Percentiles rank a stretch among this genome's conserved stretches.
phyloP scores from a whole-genome alignment of 2,113 vertebrate genomes.

The Gymnobelideus leadbeateri region DNA sequence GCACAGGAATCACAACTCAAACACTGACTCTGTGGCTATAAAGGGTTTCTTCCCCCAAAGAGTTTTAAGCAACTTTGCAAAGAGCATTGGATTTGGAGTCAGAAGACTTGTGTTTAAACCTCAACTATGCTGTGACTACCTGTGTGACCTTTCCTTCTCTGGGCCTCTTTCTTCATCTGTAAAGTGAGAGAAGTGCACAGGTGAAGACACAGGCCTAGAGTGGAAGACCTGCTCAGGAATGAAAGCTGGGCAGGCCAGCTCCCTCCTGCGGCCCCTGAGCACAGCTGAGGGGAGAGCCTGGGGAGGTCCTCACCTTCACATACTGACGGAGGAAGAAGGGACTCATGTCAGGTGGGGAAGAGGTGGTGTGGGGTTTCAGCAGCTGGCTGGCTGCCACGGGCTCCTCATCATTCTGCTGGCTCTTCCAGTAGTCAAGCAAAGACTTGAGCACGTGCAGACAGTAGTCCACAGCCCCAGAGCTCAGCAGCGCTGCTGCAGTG shows the following conservation, averaged over 20 bases:
- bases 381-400: constrained; percentile 93
- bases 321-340: constrained; percentile 99
- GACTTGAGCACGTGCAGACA: constrained; percentile 97
- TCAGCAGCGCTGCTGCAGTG: constrained; percentile 95
- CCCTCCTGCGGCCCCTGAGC: background rate
- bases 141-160: background rate
- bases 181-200: background rate
- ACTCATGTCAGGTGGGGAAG: constrained; percentile 98
- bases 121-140: background rate
- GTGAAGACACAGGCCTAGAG: background rate
- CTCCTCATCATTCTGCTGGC: constrained; percentile 97
- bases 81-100: background rate
- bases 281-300: rapidly evolving
- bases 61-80: background rate
- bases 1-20: background rate
- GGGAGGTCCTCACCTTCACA: constrained; percentile 90
- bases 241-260: background rate
- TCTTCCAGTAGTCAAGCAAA: constrained; percentile 97
- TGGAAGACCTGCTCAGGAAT: background rate
- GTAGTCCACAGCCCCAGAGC: constrained; percentile 96
- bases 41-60: background rate
- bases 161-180: background rate
- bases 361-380: constrained; percentile 95
- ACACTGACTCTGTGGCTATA: background rate
- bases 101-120: background rate